Evolutionary conservation across 2,888 invertebrate species (phyloP), one percentile per base, ranked within the genome.

Genomic region (Lasioglossum calceatum): DNA sequence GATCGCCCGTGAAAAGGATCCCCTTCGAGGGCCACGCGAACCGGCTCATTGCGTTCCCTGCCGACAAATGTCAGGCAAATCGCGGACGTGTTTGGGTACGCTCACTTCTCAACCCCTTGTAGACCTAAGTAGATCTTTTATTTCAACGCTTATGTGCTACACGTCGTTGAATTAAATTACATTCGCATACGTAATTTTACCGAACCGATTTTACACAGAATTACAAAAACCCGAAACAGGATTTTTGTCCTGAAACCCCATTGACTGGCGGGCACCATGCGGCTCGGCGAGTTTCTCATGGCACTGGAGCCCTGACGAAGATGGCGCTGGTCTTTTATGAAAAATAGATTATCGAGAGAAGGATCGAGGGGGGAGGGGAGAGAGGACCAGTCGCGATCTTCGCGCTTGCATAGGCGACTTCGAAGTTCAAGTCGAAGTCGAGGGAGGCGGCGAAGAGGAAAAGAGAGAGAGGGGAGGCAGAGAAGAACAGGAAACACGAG

Each of bases 271-370:
- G 12, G 61, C 27, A 27, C 27, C 27, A 14, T 5, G 61, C 85
- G 82, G 79, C 88, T n/a, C 86, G 81, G 86, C 76, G 84, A 91
- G 85, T 91, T 91, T 90, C 90, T 88, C 90, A 91, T 90, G 85
- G 88, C 81, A 78, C 77, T 74, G 64, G 58, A 61, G 74, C 16
- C 76, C 54, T 10, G 54, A 23, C 77, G 82, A 82, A 81, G 90
- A 91, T 85, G 87, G 84, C 80, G 87, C 82, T 79, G 81, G 82
- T 83, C 75, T 84, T 87, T 91, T 92, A 91, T 92, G 87, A 91
- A 92, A 91, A 91, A 92, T 91, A 91, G 91, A 91, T 91, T 88
- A 91, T 88, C 87, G 81, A 87, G 87, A 87, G 58, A 67, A 79
- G 70, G 81, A 85, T 85, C 75, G 77, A 36, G 70, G 23, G 54